Base-by-base conservation (phyloP, 2,888 invertebrate species). In the Monoplex corrugatus region DNA sequence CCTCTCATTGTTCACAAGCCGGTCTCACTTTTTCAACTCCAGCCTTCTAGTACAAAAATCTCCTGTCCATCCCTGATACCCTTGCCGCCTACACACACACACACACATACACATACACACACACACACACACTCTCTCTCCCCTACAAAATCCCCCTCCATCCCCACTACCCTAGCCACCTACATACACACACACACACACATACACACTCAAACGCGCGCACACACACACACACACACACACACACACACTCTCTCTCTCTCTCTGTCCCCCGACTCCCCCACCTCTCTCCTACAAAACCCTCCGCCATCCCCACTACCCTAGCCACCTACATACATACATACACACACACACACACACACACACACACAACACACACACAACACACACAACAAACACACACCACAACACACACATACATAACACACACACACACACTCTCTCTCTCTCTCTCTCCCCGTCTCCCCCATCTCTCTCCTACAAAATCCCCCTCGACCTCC, bases 181-280 rank as follows among this genome's bases (percentile, higher is more conserved):
- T n/a, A n/a, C n/a, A n/a, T n/a, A 68, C 68, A 68, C 68, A 68
- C 68, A 68, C 68, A 68, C 68, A 68, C 68, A 68, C 68, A 68
- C 68, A 68, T n/a, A 68, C 68, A 68, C 68, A 68, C 68, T n/a
- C 68, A 68, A 23, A 68, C 68, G n/a, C 68, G n/a, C 68, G n/a
- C 68, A 68, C 68, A 68, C 68, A 68, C 68, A 68, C 68, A 80
- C 80, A 80, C 80, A 80, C 80, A 80, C 80, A 80, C 80, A 35
- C 80, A 80, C 80, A 80, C 80, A 80, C 80, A 80, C 38, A 43
- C 43, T 35, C 80, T 35, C 13, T 80, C 8, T 13, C 28, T 10
- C 35, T 40, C 3, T 35, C 6, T 28, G 28, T 38, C 8, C 80
- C 5, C 6, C n/a, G n/a, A n/a, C 35, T 6, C 28, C 68, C 28